Conservation (phyloP, 2,797 vertebrate genomes). For the Novumbra hubbsi region DNA sequence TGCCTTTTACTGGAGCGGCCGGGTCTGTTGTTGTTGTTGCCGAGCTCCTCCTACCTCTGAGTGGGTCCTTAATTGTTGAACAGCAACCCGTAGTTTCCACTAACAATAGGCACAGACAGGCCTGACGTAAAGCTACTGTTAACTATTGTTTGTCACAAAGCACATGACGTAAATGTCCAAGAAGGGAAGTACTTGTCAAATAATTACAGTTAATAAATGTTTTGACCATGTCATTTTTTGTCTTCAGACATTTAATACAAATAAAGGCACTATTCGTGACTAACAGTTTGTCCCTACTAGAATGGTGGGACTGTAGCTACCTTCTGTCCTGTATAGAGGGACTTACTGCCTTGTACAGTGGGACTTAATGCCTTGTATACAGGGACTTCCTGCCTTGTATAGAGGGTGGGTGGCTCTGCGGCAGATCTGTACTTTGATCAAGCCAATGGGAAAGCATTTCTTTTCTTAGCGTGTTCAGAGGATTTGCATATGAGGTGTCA, state of each 20-base stretch:
- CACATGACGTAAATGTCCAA: neutral
- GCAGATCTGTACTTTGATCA: neutral
- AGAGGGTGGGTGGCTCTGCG: neutral
- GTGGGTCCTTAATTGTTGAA: conserved; percentile 57
- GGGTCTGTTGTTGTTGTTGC: conserved; percentile 21
- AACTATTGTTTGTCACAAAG: neutral
- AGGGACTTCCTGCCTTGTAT: neutral
- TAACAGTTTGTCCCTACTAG: no score
- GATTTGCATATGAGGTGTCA: neutral
- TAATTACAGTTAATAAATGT: neutral
- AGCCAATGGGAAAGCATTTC: neutral
- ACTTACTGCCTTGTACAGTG: no score
- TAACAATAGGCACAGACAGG: conserved; percentile 23
- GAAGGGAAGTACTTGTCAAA: neutral
- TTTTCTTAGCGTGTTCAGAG: neutral
- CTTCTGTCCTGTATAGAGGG: no score
- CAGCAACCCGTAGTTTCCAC: conserved; percentile 30
- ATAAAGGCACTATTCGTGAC: neutral
- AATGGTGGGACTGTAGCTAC: no score
- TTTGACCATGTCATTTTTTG: neutral
- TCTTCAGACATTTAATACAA: neutral
- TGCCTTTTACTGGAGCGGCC: conserved; percentile 22
- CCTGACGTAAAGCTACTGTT: neutral
- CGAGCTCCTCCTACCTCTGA: conserved; percentile 47
- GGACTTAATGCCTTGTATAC: neutral